phyloP scores from a whole-genome alignment of 1,140 invertebrate genomes.

The Hylyphantes graminicola region DNA sequence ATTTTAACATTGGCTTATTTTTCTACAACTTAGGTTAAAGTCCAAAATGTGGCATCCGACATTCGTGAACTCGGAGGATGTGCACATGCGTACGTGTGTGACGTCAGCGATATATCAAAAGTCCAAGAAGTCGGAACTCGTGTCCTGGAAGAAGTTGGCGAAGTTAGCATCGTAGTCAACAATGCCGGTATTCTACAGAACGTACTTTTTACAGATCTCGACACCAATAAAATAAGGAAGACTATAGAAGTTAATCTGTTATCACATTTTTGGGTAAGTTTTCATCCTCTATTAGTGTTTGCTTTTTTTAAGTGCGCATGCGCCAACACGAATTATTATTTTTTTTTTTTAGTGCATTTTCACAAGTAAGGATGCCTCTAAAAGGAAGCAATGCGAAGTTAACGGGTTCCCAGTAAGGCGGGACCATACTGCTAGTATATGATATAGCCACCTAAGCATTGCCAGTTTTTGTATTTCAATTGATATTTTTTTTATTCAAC shows the following conservation, averaged over 20 bases:
- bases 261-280: constrained; percentile 81
- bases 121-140: constrained; percentile 55
- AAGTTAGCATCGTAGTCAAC: constrained; percentile 78
- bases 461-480: too few species aligned
- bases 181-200: constrained; percentile 92
- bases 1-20: background rate
- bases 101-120: constrained; percentile 61
- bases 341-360: too few species aligned
- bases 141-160: constrained; percentile 61
- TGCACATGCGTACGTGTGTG: constrained; percentile 71
- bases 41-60: constrained; percentile 38
- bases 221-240: constrained; percentile 75
- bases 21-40: constrained; percentile 17
- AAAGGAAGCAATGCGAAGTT: too few species aligned
- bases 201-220: constrained; percentile 76
- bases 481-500: too few species aligned
- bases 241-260: constrained; percentile 83
- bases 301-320: too few species aligned
- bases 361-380: too few species aligned
- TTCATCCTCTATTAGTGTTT: too few species aligned
- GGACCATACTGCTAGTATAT: too few species aligned
- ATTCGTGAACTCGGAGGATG: constrained; percentile 62
- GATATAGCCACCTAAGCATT: too few species aligned
- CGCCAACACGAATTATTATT: too few species aligned
- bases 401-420: too few species aligned